These are phyloP conservation scores for Drosophila chauvacae DNA, from an alignment of 1,140 invertebrate species.

Conservation along the genomic window DNA sequence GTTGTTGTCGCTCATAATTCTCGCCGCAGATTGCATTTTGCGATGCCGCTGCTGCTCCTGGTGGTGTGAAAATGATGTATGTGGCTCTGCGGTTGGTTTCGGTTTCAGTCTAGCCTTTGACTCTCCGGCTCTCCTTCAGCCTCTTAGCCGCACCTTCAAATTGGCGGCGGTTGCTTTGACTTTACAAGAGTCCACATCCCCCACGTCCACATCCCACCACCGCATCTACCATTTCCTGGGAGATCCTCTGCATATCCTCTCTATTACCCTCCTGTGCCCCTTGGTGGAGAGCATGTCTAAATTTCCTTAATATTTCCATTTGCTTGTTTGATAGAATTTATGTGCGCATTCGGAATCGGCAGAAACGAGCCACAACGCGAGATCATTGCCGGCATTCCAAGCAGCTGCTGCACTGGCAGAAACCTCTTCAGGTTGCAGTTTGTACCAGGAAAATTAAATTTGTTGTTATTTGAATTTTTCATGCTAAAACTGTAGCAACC, in stretches of 20 bases:
- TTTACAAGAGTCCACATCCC: constrained; percentile 23
- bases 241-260: constrained; percentile 7
- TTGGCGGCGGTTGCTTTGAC: constrained; percentile 71
- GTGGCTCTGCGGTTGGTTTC: constrained; percentile 75
- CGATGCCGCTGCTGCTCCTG: constrained; percentile 1
- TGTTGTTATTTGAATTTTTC: too few relatives aligned
- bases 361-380: constrained; percentile 40
- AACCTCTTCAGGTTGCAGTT: too few relatives aligned
- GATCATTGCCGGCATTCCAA: constrained; percentile 55
- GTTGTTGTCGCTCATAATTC: constrained; percentile 74
- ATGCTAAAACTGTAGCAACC: too few relatives aligned
- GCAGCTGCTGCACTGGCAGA: constrained; percentile 19
- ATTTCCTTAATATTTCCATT: constrained; percentile 80
- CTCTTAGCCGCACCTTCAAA: constrained; percentile 45
- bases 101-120: constrained; percentile 45
- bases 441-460: too few relatives aligned
- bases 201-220: neutral
- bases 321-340: constrained; percentile 76
- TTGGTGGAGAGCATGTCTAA: constrained; percentile 54
- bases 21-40: constrained; percentile 72
- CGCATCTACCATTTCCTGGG: neutral
- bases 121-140: constrained; percentile 3
- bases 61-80: constrained; percentile 82
- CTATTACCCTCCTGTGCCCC: neutral
- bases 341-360: constrained; percentile 48